Conservation (phyloP, 2,113 vertebrate genomes). For the Oryzias javanicus region DNA sequence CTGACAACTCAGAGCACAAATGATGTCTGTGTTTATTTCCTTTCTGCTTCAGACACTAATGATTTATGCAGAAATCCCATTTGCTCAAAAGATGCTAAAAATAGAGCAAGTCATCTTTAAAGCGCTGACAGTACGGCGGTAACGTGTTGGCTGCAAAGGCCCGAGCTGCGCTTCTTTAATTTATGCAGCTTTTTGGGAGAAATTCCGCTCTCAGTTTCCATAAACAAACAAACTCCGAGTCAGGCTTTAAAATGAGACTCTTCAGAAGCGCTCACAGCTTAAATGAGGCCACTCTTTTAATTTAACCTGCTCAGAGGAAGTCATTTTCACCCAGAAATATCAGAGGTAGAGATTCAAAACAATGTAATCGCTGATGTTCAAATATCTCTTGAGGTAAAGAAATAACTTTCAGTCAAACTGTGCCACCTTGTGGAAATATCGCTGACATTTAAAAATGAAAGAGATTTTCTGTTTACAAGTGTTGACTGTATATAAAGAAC, state of each 20-base stretch:
- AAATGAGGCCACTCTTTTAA: too few relatives aligned
- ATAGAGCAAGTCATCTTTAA: conserved; percentile 27
- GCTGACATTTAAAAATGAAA: not conserved
- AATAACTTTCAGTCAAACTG: not conserved
- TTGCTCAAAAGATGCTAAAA: conserved; percentile 36
- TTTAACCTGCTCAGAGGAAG: too few relatives aligned
- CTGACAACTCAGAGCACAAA: conserved; percentile 8
- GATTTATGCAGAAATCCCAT: conserved; percentile 42
- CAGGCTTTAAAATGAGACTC: conserved; percentile 10
- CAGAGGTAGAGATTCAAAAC: too few relatives aligned
- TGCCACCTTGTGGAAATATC: conserved; percentile 17
- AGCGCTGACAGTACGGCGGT: conserved; percentile 6
- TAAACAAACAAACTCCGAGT: conserved; percentile 7
- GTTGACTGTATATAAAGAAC: too few relatives aligned
- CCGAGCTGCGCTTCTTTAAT: conserved; percentile 7
- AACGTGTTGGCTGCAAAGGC: not conserved
- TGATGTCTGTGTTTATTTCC: conserved; percentile 23
- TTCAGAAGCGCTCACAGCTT: not conserved
- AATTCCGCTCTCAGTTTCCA: not conserved
- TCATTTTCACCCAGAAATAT: too few relatives aligned
- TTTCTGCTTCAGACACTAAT: conserved; percentile 31
- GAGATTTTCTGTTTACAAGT: not conserved
- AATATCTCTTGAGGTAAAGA: not conserved
- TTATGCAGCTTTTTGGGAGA: conserved; percentile 1
- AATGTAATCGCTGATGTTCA: not conserved